phyloP scores from a whole-genome alignment of 2,888 invertebrate species.

The Limnephilus rhombicus region DNA sequence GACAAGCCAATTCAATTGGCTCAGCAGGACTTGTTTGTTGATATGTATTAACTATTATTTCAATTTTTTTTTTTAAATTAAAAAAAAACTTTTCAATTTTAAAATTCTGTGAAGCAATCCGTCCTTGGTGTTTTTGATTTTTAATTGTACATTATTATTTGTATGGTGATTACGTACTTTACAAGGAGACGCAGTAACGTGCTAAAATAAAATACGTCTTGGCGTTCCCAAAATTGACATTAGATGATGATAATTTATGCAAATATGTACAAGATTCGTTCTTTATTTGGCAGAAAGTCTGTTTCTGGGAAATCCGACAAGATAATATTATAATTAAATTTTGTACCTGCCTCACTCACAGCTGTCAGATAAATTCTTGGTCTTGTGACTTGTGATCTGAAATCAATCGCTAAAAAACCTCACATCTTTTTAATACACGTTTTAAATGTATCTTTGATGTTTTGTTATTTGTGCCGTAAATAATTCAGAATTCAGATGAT shows the following conservation, averaged over 20 bases:
- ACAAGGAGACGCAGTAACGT: not conserved
- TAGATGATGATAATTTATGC: constrained; percentile 21
- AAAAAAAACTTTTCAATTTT: too few species aligned
- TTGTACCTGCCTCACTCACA: not conserved
- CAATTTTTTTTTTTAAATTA: too few species aligned
- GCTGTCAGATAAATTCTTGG: not conserved
- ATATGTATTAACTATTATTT: too few species aligned
- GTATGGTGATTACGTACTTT: not conserved
- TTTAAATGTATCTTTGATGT: not conserved
- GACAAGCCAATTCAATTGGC: too few species aligned
- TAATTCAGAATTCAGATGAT: not conserved
- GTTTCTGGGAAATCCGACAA: constrained; percentile 2
- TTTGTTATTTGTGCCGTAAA: not conserved
- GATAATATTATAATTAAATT: not conserved
- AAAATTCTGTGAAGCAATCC: too few species aligned
- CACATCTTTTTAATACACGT: not conserved
- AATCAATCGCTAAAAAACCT: constrained; percentile 13
- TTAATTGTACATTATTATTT: not conserved
- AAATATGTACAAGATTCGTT: not conserved
- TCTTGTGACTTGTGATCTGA: not conserved
- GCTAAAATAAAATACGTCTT: not conserved
- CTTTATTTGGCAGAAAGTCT: not conserved
- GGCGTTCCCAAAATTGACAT: constrained; percentile 7
- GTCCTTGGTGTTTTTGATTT: too few species aligned
- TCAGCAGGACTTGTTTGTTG: too few species aligned